Evolutionary conservation across 2,888 invertebrate genomes (phyloP), one percentile per base, ranked within the genome.

Genomic region (Drosophila neonasuta): DNA sequence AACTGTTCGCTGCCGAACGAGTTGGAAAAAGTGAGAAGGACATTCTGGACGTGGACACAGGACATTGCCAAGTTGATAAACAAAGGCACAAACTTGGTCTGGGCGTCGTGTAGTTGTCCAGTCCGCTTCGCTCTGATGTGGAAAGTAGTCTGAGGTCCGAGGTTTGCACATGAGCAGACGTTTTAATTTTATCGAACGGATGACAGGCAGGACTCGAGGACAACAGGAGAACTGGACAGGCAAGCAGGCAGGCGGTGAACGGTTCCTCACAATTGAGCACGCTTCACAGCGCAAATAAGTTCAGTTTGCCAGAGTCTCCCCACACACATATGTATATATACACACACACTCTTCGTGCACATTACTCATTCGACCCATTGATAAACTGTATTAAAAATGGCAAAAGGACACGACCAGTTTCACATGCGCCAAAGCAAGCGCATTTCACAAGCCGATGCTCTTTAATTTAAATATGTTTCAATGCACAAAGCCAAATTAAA

Each of bases 391-490:
- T 86, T 76, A 75, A 76, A 75, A 79, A 69, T 75, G 63, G 65
- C 58, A 69, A 67, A 69, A 64, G 68, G 68, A 73, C 60, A 75
- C 52, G 50, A 49, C 29, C 60, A 58, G 41, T 51, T 42, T 45
- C 51, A 66, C 61, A 69, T 49, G 41, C 52, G 65, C 62, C 73
- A 55, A 55, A 67, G 61, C 64, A 79, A 75, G 69, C 74, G 79
- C 79, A 87, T 87, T 87, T 87, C 54, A 86, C 88, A 86, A 86
- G 70, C 80, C 80, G 78, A 52, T 86, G 88, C 85, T 78, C 66
- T 86, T 85, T 78, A 80, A 80, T 86, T 86, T 86, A 80, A 86
- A 84, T 84, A 84, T 87, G 86, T 87, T 87, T 76, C 87, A 86
- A 69, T 86, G 86, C 81, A 86, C 86, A 86, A 86, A 87, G 80